phyloP scores from a whole-genome alignment of 2,797 vertebrate genomes.

The Carduelis carduelis region DNA sequence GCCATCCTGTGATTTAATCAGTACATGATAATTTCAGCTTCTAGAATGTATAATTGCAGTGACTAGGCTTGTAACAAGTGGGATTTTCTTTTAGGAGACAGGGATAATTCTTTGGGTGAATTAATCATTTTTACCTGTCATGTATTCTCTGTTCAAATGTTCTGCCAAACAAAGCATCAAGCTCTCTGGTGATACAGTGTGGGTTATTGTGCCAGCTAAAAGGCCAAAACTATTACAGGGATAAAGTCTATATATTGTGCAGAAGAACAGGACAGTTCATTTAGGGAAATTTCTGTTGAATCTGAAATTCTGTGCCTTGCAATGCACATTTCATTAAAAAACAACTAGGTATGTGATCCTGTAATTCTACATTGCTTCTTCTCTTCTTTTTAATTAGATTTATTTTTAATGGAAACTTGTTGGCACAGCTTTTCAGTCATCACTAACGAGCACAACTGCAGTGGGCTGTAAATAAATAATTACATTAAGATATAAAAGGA shows the following conservation, averaged over 20 bases:
- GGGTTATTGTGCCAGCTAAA: neutral
- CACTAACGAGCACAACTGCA: neutral
- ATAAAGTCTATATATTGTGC: neutral
- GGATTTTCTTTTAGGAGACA: neutral
- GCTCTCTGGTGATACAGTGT: neutral
- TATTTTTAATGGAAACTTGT: neutral
- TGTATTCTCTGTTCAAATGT: neutral
- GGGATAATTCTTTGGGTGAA: neutral
- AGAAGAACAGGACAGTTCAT: neutral
- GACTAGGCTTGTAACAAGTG: neutral
- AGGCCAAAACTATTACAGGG: neutral
- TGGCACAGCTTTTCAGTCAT: neutral
- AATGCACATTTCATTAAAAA: neutral
- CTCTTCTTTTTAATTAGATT: neutral
- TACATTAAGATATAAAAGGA: neutral
- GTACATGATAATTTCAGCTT: neutral
- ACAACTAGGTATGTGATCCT: neutral
- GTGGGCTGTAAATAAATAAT: neutral
- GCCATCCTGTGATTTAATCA: neutral
- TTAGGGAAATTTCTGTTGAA: neutral
- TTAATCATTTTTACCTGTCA: neutral
- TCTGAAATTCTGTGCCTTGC: neutral
- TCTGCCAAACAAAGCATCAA: neutral
- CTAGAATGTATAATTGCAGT: neutral
- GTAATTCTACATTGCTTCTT: neutral